Base-by-base conservation (phyloP, 2,797 vertebrate species). In the Channa striata region DNA sequence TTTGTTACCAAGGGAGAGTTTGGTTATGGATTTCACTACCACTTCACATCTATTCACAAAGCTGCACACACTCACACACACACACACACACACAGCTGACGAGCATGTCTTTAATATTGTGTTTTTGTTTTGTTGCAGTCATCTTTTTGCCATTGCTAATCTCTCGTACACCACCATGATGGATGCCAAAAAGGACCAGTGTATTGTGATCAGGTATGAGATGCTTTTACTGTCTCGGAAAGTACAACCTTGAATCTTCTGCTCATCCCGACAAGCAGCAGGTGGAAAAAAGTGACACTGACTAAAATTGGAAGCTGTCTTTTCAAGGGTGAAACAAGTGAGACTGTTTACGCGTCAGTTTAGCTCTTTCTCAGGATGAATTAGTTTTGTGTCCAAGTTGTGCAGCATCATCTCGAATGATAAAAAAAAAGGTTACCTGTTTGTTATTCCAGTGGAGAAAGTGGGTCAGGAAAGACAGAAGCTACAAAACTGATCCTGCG, bases 141-240 rank as follows among this genome's bases (percentile, higher is more conserved):
- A 99, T 85, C 96, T 99, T 77, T 99, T 99, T 91, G 97, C 98
- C 60, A 96, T 99, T 61, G 96, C 95, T 33, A 99, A 96, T 44
- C 91, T 96, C 14, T 95, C 97, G 83, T 97, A 97, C 83, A 95
- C 94, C 87, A 97, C 96, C 93, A 96, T 99, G 95, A 95, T 97
- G 84, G 98, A 99, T 95, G 96, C 96, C 96, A 98, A 97, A 96
- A 94, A 94, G 93, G 97, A 97, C 93, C 98, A 99, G 91, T 99
- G 98, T 90, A 96, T 99, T 89, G 88, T 99, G 71, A 96, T 99
- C 93, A 99, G 98, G 98, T 99, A 88, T 85, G 92, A 61, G 56
- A 33, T 50, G 11, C 11, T 61, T n/a, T 11, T 16, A 33, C 9
- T 33, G 16, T 65, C 13, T 17, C 1, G 16, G 6, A 19, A 1